Conservation (phyloP, 2,113 vertebrate genomes). For the Semnornis frantzii region DNA sequence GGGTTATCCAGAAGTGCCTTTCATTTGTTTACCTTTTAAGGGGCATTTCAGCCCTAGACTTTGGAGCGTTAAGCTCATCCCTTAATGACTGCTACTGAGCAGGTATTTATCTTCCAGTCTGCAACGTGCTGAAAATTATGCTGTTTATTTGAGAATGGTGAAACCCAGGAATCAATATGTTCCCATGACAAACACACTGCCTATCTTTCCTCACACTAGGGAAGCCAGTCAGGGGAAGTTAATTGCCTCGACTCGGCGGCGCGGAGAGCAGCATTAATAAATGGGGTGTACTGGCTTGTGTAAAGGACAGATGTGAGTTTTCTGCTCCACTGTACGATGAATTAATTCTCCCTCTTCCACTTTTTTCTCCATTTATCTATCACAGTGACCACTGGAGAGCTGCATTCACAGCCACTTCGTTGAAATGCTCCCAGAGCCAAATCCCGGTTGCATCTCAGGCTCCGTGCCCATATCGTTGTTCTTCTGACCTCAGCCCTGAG, state of each 20-base stretch:
- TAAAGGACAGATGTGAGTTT: constrained; percentile 83
- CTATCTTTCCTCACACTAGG: constrained; percentile 40
- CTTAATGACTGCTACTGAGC: constrained; percentile 45
- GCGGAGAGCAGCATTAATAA: constrained; percentile 78
- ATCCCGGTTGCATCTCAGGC: neutral
- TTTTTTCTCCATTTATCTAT: constrained; percentile 55
- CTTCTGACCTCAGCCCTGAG: neutral
- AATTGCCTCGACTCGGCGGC: constrained; percentile 74
- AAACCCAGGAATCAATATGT: constrained; percentile 52
- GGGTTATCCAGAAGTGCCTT: neutral
- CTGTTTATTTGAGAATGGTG: constrained; percentile 52
- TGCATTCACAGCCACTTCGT: constrained; percentile 26
- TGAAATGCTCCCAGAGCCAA: neutral
- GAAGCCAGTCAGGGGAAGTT: constrained; percentile 73
- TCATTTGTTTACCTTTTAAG: constrained; percentile 23
- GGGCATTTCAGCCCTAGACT: neutral
- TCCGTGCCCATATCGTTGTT: neutral
- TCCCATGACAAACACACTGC: constrained; percentile 61
- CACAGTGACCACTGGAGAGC: constrained; percentile 44
- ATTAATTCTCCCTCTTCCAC: constrained; percentile 70
- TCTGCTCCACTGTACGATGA: constrained; percentile 76
- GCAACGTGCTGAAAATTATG: constrained; percentile 9
- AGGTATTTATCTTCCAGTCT: neutral
- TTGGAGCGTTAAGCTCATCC: constrained; percentile 11
- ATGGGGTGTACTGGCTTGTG: constrained; percentile 79